Evolutionary conservation across 1,140 invertebrate species (phyloP), one percentile per base, ranked within the genome.

Genomic region (Globodera ellingtonae): DNA sequence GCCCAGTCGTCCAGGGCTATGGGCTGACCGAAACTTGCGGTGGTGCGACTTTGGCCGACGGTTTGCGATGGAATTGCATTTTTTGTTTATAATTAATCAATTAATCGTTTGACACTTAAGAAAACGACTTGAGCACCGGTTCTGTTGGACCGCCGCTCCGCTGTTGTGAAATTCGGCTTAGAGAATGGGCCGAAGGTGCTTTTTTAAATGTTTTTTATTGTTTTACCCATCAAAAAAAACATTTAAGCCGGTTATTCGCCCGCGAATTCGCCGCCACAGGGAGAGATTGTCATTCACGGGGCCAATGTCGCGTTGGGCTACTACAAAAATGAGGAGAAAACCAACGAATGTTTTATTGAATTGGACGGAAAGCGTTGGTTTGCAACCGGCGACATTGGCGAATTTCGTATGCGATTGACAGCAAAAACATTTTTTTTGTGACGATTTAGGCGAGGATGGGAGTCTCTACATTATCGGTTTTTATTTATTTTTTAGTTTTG

Each of bases 21-120:
- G 97, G 97, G 8, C 92, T 98, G 56, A 99, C 97, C 2, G 97
- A 99, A 92, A 98, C 96, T 13, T 94, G 94, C 84, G 96, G 95
- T 4, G 95, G 94, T 87, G 95, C 94, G 47, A 94, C 95, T 21
- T 93, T 97, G 75, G 94, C 95, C 92, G 93, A 95, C 89, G 90
- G 93, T 93, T 74, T 81, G 6, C 44, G n/a, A 24, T 78, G 18
- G 24, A 24, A 78, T 15, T 48, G 24, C 8, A 65, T 79, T 48
- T 47, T 79, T 48, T 47, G 21, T 62, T 50, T 35, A 21, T 56
- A 13, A 44, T 15, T 59, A 10, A 74, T 6, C 13, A 13, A 44
- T 15, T 59, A 10, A 74, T 6, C 13, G 10, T 67, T 70, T 21
- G 70, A 47, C 13, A 72, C 78, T 79, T 84, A 67, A 80, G 90